Evolutionary conservation across 1,140 invertebrate genomes (phyloP).

Genomic region (Dendrolimus kikuchii): DNA sequence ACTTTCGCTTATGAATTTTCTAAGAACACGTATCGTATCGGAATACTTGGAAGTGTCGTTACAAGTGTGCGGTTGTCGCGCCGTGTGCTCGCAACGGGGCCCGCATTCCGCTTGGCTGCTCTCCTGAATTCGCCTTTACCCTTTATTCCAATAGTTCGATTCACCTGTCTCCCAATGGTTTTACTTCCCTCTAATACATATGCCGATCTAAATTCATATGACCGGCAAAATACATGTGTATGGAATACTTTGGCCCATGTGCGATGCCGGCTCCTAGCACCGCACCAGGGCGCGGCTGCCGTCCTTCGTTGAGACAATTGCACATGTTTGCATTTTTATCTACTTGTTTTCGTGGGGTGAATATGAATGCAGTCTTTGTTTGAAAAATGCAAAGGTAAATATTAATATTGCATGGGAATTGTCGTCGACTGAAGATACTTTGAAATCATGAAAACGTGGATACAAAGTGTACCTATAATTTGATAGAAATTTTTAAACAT

Average conservation of each 20-base stretch:
- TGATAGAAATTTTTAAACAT: no score
- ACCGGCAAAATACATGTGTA: constrained; percentile 59
- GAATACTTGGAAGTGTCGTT: no score
- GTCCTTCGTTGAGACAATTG: constrained; percentile 61
- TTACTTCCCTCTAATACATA: constrained; percentile 50
- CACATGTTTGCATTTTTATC: constrained; percentile 66
- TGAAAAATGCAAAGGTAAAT: constrained; percentile 42
- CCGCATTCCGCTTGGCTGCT: constrained; percentile 23
- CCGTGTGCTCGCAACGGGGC: constrained; percentile 26
- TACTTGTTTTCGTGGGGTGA: constrained; percentile 61
- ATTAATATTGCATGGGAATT: constrained; percentile 39
- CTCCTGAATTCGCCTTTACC: constrained; percentile 28
- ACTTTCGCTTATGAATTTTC: no score
- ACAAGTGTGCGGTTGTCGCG: constrained; percentile 15
- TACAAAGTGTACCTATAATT: not conserved
- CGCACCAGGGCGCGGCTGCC: constrained; percentile 20
- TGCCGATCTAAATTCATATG: constrained; percentile 67
- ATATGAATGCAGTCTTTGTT: constrained; percentile 59
- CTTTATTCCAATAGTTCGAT: constrained; percentile 52
- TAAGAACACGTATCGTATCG: no score
- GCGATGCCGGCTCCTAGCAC: constrained; percentile 19
- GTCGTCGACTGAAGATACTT: constrained; percentile 18
- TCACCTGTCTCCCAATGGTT: constrained; percentile 51
- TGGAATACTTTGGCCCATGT: constrained; percentile 32
- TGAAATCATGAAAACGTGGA: constrained; percentile 1